phyloP scores from a whole-genome alignment of 2,797 vertebrate species.

The Lutjanus argentimaculatus region DNA sequence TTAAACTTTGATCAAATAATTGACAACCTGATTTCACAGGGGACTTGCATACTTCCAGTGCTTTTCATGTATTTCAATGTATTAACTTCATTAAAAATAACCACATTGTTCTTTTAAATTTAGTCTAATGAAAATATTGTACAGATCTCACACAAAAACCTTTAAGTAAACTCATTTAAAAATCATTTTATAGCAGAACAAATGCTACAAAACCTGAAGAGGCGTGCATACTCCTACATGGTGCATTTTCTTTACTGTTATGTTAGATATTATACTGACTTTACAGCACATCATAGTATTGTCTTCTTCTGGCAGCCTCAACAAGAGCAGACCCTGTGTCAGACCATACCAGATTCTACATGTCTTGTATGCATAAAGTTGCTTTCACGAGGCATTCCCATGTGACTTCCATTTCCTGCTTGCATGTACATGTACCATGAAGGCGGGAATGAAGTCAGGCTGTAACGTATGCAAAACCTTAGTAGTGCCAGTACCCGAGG shows the following conservation, averaged over 20 bases:
- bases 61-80: not conserved
- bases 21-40: conserved; percentile 10
- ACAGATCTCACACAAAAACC: not conserved
- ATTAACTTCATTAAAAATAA: not conserved
- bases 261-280: conserved; percentile 19
- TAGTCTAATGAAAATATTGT: not conserved
- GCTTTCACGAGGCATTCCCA: conserved; percentile 52
- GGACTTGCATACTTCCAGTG: not conserved
- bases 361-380: conserved; percentile 43
- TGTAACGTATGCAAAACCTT: conserved; percentile 72
- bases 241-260: conserved; percentile 6
- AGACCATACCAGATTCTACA: conserved; percentile 36
- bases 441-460: conserved; percentile 46
- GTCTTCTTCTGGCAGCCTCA: conserved; percentile 10
- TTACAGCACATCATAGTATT: not conserved
- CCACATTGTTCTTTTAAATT: not conserved
- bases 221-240: not conserved
- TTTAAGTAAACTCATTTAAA: not conserved
- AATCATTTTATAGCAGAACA: not conserved
- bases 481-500: conserved; percentile 55
- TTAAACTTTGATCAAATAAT: conserved; percentile 31
- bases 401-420: conserved; percentile 47
- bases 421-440: conserved; percentile 26
- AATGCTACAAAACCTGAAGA: not conserved
- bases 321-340: conserved; percentile 33